Conservation (phyloP, 2,113 vertebrate genomes). For the Proteles cristata region DNA sequence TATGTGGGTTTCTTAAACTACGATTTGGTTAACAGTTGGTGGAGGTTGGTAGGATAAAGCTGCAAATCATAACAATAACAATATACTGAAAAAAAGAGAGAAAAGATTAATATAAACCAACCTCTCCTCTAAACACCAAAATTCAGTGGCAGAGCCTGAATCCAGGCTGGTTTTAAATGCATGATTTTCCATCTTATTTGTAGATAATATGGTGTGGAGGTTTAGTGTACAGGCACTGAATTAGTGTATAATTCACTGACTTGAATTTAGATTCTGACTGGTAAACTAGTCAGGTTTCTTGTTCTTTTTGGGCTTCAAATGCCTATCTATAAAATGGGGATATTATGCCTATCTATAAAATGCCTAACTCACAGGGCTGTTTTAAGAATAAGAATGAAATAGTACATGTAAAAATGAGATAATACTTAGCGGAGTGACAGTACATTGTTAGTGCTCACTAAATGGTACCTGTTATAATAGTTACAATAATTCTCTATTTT, state of each 20-base stretch:
- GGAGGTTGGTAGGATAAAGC: background rate
- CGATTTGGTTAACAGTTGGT: background rate
- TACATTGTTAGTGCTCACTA: background rate
- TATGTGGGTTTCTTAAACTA: background rate
- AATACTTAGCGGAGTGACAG: background rate
- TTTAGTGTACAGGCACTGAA: background rate
- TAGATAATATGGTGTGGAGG: background rate
- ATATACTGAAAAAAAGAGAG: background rate
- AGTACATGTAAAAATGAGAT: background rate
- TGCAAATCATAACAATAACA: background rate
- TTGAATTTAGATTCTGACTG: background rate
- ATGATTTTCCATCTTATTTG: background rate
- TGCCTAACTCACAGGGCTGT: background rate
- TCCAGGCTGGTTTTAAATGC: background rate
- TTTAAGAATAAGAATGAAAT: conserved; percentile 25
- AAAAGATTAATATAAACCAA: background rate
- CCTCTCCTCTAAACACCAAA: background rate
- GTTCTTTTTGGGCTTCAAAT: background rate
- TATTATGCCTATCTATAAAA: background rate
- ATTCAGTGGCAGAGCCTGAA: background rate
- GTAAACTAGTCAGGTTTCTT: background rate
- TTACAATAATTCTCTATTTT: background rate
- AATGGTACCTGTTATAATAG: background rate
- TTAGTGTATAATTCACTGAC: background rate
- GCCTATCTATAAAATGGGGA: background rate